phyloP scores from a whole-genome alignment of 2,797 vertebrate species.

The Steatocranus sp. region DNA sequence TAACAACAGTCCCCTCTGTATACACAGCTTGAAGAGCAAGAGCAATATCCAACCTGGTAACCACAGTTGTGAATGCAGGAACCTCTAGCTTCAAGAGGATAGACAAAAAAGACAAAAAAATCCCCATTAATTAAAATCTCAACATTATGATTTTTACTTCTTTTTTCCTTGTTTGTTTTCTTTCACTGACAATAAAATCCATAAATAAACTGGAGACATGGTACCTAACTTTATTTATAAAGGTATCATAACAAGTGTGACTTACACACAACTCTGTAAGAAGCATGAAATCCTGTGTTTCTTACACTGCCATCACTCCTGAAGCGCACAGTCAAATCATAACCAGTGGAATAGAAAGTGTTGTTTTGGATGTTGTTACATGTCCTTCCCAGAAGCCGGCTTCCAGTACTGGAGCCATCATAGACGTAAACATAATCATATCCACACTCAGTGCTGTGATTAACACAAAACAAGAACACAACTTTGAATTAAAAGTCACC shows the following conservation, averaged over 20 bases:
- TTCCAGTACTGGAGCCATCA: constrained; percentile 1
- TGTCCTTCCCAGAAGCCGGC: not conserved
- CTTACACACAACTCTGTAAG: constrained; percentile 17
- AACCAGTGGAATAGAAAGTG: constrained; percentile 13
- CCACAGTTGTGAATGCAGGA: constrained; percentile 53
- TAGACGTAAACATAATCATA: constrained; percentile 30
- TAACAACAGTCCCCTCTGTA: constrained; percentile 40
- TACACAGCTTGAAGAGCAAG: constrained; percentile 35
- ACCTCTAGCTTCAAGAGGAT: not conserved
- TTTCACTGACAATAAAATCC: not conserved
- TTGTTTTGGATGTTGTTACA: not conserved
- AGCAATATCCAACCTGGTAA: constrained; percentile 10
- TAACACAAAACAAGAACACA: not conserved
- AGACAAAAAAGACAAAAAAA: not conserved
- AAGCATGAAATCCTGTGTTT: not conserved
- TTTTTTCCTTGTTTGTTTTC: not conserved
- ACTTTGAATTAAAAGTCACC: not conserved
- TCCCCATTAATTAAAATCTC: not conserved
- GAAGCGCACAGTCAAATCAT: constrained; percentile 43
- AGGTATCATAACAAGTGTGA: not conserved
- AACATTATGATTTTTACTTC: not conserved
- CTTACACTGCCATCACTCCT: fast-evolving
- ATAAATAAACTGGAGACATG: fast-evolving
- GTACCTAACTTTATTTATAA: not conserved
- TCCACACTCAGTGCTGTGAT: constrained; percentile 9